Percentiles rank a stretch among this genome's conserved stretches.
phyloP scores from a whole-genome alignment of 2,888 invertebrate genomes.

The Linnaemya tessellans region DNA sequence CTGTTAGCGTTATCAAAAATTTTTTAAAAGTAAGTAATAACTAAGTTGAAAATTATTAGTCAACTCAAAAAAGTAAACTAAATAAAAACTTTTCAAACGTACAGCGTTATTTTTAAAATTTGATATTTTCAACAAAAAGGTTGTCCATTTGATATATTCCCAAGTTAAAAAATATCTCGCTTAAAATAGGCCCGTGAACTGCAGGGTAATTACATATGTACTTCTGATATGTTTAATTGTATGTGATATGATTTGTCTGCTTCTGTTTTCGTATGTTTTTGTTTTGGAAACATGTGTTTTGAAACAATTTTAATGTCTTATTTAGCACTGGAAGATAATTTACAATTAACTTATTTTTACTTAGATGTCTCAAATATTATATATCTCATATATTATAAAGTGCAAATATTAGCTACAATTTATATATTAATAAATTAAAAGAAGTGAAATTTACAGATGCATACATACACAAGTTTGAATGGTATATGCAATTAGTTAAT shows the following conservation, averaged over 20 bases:
- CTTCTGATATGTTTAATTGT: conserved; percentile 21
- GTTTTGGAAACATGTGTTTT: conserved; percentile 14
- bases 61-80: too few species aligned
- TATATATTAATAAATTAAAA: conserved; percentile 15
- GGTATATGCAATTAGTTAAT: not conserved
- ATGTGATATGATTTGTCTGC: conserved; percentile 30
- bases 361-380: conserved; percentile 49
- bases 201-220: not conserved
- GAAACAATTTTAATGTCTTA: conserved; percentile 56
- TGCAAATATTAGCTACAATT: conserved; percentile 55
- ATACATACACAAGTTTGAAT: conserved; percentile 25
- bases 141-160: too few species aligned
- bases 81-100: too few species aligned
- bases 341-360: conserved; percentile 56
- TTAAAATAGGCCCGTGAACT: not conserved
- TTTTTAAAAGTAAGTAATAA: too few species aligned
- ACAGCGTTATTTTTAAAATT: too few species aligned
- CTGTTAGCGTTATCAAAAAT: too few species aligned
- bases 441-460: conserved; percentile 25
- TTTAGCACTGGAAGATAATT: conserved; percentile 71
- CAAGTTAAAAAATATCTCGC: too few species aligned
- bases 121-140: too few species aligned
- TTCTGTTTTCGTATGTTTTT: conserved; percentile 1
- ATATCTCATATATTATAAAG: conserved; percentile 38
- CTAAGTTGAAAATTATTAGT: too few species aligned